Evolutionary conservation across 2,888 invertebrate species (phyloP), one percentile per base, ranked within the genome.

Genomic region (Diaphora mendica): DNA sequence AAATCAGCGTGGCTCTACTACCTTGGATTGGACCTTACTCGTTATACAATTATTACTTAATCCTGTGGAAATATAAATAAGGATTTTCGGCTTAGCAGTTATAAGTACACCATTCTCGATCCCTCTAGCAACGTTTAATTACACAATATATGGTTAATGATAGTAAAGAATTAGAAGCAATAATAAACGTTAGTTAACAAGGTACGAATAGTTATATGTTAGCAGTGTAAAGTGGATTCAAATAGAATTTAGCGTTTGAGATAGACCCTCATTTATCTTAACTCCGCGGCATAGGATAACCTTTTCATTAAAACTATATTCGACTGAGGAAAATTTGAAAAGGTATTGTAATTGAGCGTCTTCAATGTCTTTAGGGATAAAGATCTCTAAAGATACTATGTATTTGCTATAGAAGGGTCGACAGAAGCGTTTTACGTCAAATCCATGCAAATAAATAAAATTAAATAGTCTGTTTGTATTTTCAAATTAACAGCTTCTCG

Each of bases 311-410:
- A 55, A 55, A 55, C 55, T 55, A 55, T 11, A 55, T 55, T 55
- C 55, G n/a, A 11, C n/a, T n/a, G n/a, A 26, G 26, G 55, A 26
- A 55, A 3, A 26, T 55, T 55, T 26, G 11, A 26, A 55, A 55
- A 9, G 23, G 51, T 55, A 55, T 26, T 13, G n/a, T n/a, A 26
- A 59, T 26, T 26, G 26, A 26, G 15, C 59, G 15, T 59, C 55
- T 55, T 55, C 55, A n/a, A 55, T 55, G 55, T n/a, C 55, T 55
- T 55, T 11, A 55, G 55, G 55, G n/a, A 55, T 55, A 55, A 55
- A n/a, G n/a, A 55, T 55, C 11, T n/a, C n/a, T n/a, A n/a, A 3
- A 55, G 13, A 55, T n/a, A n/a, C 3, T 55, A 13, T 55, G 23
- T 20, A 48, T 51, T 51, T 1, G 20, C 51, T 51, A 3, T 23